These are phyloP conservation scores for Epinotia demarniana DNA, from an alignment of 2,888 invertebrate genomes.

Conservation along the genomic window DNA sequence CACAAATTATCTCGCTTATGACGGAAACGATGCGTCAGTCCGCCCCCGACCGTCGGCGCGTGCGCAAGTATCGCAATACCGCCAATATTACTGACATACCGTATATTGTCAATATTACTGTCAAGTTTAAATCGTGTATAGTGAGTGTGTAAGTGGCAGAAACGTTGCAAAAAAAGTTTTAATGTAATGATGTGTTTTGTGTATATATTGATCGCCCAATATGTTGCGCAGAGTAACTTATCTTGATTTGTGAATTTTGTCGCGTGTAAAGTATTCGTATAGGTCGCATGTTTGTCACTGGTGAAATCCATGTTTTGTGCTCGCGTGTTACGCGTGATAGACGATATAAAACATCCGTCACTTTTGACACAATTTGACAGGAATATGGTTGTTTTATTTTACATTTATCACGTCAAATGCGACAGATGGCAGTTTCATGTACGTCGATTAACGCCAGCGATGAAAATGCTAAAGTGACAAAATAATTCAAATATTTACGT, in stretches of 20 bases:
- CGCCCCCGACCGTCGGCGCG: constrained; percentile 46
- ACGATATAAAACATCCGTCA: too few relatives aligned
- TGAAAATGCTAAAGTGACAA: background rate
- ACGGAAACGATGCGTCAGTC: constrained; percentile 51
- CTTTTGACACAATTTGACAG: background rate
- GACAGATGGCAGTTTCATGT: background rate
- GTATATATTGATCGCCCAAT: background rate
- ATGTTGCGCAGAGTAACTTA: background rate
- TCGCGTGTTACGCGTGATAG: too few relatives aligned
- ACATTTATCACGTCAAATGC: background rate
- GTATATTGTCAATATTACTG: constrained; percentile 1
- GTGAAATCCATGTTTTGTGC: too few relatives aligned
- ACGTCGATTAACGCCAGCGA: background rate
- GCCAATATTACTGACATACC: constrained; percentile 1
- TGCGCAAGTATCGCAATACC: constrained; percentile 35
- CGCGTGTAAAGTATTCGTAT: background rate
- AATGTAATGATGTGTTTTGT: background rate
- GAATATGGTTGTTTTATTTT: background rate
- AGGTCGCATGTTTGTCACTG: too few relatives aligned
- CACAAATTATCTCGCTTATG: constrained; percentile 48
- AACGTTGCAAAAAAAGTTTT: background rate
- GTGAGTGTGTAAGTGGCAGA: background rate
- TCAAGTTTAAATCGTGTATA: background rate
- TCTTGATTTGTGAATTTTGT: background rate
- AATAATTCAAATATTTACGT: background rate